Evolutionary conservation across 2,113 vertebrate species (phyloP).

Genomic region (Epinephelus cyanopodus): DNA sequence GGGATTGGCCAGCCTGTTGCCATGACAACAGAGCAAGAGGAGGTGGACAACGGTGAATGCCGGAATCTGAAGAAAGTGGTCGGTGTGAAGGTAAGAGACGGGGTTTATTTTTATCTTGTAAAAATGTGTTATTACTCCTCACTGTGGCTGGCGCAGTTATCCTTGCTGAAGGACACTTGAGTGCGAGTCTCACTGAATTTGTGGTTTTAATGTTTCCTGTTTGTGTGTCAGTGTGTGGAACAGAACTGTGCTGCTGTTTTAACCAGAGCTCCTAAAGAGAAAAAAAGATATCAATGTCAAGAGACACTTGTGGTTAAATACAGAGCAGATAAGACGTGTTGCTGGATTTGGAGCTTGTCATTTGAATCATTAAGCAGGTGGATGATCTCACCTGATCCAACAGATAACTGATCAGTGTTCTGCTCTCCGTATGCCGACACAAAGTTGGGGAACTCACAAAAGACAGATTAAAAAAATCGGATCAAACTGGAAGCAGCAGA

Average conservation of each 20-base stretch:
- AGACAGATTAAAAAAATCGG: not conserved
- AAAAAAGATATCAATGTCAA: not conserved
- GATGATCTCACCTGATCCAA: not conserved
- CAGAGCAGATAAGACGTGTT: not conserved
- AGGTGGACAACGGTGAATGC: constrained; percentile 90
- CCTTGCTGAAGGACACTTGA: not conserved
- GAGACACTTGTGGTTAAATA: not conserved
- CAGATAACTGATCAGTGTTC: not conserved
- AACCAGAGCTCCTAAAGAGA: not conserved
- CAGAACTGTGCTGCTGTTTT: not conserved
- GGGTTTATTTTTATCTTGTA: not conserved
- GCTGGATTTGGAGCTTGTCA: not conserved
- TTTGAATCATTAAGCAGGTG: not conserved
- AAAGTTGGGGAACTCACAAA: not conserved
- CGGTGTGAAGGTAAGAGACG: constrained; percentile 93
- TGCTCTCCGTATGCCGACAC: not conserved
- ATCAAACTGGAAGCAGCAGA: not conserved
- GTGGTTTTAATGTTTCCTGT: not conserved
- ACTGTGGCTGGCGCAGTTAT: not conserved
- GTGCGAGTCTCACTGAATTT: not conserved
- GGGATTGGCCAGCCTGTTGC: constrained; percentile 88
- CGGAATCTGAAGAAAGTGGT: constrained; percentile 90
- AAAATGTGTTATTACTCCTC: rapidly evolving
- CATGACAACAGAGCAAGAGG: constrained; percentile 91
- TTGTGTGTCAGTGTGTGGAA: not conserved